Conservation (phyloP, 1,140 invertebrate species). For the Amphibalanus amphitrite region DNA sequence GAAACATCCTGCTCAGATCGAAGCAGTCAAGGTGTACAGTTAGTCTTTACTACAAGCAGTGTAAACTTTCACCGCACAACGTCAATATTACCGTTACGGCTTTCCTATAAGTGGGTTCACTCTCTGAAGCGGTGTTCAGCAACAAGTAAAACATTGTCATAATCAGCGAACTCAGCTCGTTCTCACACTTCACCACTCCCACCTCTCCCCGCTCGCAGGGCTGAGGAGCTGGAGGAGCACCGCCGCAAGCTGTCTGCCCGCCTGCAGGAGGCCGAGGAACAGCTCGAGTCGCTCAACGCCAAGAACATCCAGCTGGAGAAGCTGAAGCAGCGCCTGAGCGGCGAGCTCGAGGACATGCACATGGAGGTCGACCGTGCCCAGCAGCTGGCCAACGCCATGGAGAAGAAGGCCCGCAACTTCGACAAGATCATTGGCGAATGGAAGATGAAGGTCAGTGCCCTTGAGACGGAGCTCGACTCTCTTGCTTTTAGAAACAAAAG, state of each 20-base stretch:
- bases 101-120: no score
- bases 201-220: background rate
- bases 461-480: no score
- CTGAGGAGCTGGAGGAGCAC: slow-evolving; percentile 30
- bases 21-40: no score
- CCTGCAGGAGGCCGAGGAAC: slow-evolving; percentile 14
- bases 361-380: slow-evolving; percentile 27
- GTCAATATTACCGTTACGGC: no score
- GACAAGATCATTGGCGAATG: slow-evolving; percentile 99
- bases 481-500: no score
- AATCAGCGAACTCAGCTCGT: no score
- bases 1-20: no score
- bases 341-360: slow-evolving; percentile 41
- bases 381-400: slow-evolving; percentile 43
- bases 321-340: slow-evolving; percentile 34
- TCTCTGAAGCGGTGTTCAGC: no score
- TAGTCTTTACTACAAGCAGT: no score
- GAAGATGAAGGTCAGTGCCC: slow-evolving; percentile 68
- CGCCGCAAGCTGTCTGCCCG: slow-evolving; percentile 30
- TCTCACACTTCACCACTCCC: background rate
- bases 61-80: no score
- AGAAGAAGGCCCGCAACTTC: slow-evolving; percentile 94
- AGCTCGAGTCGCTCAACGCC: slow-evolving; percentile 83
- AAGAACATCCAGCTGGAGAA: slow-evolving; percentile 46
- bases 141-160: no score